A percentile compares a stretch with the other conserved stretches of the same genome.
Evolutionary conservation across 2,797 vertebrate genomes (phyloP).

Genomic region (Prunella strophiata): DNA sequence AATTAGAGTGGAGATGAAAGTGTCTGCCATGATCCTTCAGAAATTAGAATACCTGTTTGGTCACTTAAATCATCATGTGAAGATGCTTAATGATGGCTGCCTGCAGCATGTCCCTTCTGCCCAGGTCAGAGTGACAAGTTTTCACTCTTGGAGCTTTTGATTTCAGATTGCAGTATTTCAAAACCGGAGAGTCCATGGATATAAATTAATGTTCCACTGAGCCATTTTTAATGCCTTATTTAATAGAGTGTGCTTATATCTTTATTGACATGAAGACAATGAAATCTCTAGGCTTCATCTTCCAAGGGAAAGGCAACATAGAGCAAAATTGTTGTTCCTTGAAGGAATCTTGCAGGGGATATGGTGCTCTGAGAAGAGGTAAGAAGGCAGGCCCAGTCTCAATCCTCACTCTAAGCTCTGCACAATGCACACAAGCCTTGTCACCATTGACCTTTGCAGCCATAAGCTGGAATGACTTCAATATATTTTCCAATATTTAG

Average conservation of each 20-base stretch:
- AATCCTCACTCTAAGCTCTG: neutral
- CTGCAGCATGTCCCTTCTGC: neutral
- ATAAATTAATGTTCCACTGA: neutral
- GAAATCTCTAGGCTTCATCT: neutral
- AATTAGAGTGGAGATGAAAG: constrained; percentile 46
- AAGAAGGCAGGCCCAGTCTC: neutral
- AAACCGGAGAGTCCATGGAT: neutral
- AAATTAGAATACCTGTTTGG: constrained; percentile 43
- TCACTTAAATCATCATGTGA: neutral
- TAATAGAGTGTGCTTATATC: neutral
- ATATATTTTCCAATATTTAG: neutral
- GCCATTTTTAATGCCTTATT: neutral
- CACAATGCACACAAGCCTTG: neutral
- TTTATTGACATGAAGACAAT: neutral
- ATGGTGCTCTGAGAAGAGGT: neutral
- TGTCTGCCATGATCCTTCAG: constrained; percentile 29
- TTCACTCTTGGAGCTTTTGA: neutral
- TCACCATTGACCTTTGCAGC: neutral
- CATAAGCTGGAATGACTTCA: neutral
- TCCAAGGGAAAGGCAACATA: neutral
- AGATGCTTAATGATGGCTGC: neutral
- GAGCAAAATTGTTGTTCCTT: neutral
- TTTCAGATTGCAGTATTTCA: neutral
- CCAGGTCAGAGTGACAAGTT: neutral
- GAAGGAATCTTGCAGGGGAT: neutral